These are phyloP conservation scores for Phrynocephalus guinanensis DNA, from an alignment of 2,797 vertebrate genomes.

Conservation along the genomic window DNA sequence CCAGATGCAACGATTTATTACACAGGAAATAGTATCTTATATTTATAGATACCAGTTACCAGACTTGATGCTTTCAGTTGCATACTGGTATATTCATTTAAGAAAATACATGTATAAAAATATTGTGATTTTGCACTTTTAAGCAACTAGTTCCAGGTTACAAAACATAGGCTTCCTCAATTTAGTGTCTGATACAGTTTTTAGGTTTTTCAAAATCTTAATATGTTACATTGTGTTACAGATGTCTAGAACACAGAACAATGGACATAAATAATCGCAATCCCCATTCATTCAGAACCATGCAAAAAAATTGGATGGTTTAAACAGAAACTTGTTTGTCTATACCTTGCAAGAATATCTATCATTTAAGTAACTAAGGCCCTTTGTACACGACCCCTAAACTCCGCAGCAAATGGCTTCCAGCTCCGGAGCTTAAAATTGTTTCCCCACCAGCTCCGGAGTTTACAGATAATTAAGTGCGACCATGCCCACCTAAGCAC, in stretches of 20 bases:
- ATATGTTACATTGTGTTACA: conserved; percentile 17
- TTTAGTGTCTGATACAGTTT: not conserved
- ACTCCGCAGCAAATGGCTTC: too few species aligned
- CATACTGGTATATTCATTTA: not conserved
- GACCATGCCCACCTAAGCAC: too few species aligned
- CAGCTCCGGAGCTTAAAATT: too few species aligned
- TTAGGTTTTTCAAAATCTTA: conserved; percentile 12
- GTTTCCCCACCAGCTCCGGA: too few species aligned
- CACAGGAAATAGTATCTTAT: not conserved
- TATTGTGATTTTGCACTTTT: not conserved
- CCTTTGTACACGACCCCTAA: too few species aligned
- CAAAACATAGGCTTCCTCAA: not conserved
- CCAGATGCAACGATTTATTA: not conserved
- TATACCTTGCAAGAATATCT: not conserved
- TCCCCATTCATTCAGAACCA: conserved; percentile 24
- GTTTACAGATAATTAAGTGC: too few species aligned
- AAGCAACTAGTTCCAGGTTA: conserved; percentile 1
- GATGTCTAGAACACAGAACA: conserved; percentile 36
- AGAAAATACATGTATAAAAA: not conserved
- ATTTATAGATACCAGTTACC: not conserved
- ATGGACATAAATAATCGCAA: conserved; percentile 36
- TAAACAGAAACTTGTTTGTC: not conserved
- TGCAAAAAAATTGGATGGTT: not conserved
- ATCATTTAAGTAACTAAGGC: conserved; percentile 15
- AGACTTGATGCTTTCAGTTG: not conserved